Base-by-base conservation (phyloP, 1,140 invertebrate genomes). In the Macrosteles quadrilineatus region DNA sequence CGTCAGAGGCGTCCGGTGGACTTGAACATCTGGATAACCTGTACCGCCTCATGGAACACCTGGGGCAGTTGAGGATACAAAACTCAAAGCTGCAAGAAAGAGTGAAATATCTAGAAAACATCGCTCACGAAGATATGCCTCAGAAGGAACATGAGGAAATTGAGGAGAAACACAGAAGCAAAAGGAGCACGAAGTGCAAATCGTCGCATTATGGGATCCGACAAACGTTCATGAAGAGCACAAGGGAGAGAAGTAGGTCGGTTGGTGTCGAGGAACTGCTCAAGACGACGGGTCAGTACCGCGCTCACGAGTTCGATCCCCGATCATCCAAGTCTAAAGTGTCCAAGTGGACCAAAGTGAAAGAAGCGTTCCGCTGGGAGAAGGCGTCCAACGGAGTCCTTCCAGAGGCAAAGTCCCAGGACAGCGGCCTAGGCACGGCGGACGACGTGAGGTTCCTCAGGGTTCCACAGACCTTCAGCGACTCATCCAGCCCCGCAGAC, bases 261-360 rank as follows among this genome's bases (percentile, higher is more conserved):
- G 78, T 85, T 69, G 81, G 80, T 29, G 76, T 80, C 25, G 82
- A 83, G 29, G 75, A 78, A 6, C 69, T 75, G 6, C 57, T 53
- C 17, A 43, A 40, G 23, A n/a, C 45, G 11, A 32, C 59, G 30
- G 19, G 0, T 4, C 17, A 30, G 43, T n/a, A 17, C 45, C 67
- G 43, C 82, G 82, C 82, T 67, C 80, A 80, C 6, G 53, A 63
- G 73, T 80, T 82, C 0, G 80, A 82, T 23, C 82, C 82, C 11
- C 21, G 67, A 78, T 81, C 0, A 82, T 71, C 11, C 4, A 71
- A 72, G 11, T 77, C 83, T 0, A 86, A 90, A 78, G 84, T 91
- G 9, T 92, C 91, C 0, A 91, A 92, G 75, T 93, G 91, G 91
- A 92, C 89, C 1, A 87, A 88, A 78, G 91, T 93, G 9, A 92